These are phyloP conservation scores for Diploscapter pachys DNA, from an alignment of 1,140 invertebrate genomes.

Conservation along the genomic window DNA sequence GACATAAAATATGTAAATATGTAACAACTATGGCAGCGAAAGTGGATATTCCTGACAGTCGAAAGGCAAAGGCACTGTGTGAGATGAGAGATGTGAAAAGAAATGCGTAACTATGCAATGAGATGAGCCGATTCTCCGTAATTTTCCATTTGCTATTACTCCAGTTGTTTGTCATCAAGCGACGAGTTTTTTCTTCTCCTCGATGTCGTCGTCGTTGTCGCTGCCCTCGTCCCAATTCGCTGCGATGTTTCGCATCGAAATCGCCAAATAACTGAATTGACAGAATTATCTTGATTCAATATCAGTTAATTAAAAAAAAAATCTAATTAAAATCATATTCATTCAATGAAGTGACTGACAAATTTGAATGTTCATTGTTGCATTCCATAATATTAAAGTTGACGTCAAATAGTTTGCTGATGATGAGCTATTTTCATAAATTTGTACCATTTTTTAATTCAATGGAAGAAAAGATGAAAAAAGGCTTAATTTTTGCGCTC, in stretches of 20 bases:
- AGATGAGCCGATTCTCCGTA: not conserved
- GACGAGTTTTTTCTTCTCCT: not conserved
- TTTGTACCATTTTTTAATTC: not conserved
- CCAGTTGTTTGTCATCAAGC: not conserved
- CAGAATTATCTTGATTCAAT: not conserved
- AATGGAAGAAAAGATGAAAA: no score
- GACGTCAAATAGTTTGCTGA: not conserved
- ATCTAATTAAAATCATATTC: not conserved
- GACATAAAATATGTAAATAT: no score
- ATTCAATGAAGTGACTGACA: not conserved
- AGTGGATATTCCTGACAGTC: no score
- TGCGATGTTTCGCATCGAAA: slow-evolving; percentile 50
- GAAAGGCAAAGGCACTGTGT: no score
- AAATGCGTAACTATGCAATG: no score
- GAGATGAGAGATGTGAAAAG: no score
- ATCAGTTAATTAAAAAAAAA: slow-evolving; percentile 13
- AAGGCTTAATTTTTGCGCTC: no score
- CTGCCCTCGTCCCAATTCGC: slow-evolving; percentile 12
- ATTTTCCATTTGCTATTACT: not conserved
- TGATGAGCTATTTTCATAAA: not conserved
- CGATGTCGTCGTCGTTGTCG: slow-evolving; percentile 6
- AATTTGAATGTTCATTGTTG: not conserved
- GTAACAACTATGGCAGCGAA: no score
- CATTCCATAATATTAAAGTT: not conserved
- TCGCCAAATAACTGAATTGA: slow-evolving; percentile 49